Base-by-base conservation (phyloP, 2,888 invertebrate genomes). In the Arrhopalites spinosus region DNA sequence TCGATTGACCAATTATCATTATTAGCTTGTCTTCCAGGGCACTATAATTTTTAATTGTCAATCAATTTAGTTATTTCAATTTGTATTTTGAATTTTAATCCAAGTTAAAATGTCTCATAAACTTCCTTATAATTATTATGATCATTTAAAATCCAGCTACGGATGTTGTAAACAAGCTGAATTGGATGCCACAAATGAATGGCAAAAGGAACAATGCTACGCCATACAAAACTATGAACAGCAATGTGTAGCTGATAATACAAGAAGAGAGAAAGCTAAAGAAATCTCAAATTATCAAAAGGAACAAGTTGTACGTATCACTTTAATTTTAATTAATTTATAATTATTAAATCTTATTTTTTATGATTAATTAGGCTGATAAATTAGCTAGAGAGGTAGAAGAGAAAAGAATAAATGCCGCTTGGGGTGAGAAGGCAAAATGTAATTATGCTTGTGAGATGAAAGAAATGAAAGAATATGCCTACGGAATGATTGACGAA, bases 381-480 rank as follows among this genome's bases (percentile, higher is more conserved):
- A 78, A 75, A 73, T 75, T 74, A 43, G 76, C 70, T 59, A 69
- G 67, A 30, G 75, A 74, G 25, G 76, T 74, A 59, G 63, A 74
- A 11, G 72, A 71, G 25, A 43, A 50, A n/a, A 25, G 25, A 27
- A 11, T 70, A 53, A 63, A 77, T 64, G 56, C 77, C 45, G 77
- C 69, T 1, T 79, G 77, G 77, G 77, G 67, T 13, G 74, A 66
- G 25, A 82, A 80, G 70, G 45, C 77, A 29, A 78, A 78, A 29
- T 45, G 59, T 7, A 79, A 78, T 20, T 78, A 80, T 45, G 79
- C 79, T 23, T 63, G 77, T 27, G 82, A 82, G 75, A 78, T 80
- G 77, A 74, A 77, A 53, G 81, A 81, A 74, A 82, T 82, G 82
- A 79, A 80, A 67, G 74, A 78, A 7, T 82, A 82, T 66, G 82